Conservation (phyloP, 1,140 invertebrate species). For the Drosophila pallidifrons region DNA sequence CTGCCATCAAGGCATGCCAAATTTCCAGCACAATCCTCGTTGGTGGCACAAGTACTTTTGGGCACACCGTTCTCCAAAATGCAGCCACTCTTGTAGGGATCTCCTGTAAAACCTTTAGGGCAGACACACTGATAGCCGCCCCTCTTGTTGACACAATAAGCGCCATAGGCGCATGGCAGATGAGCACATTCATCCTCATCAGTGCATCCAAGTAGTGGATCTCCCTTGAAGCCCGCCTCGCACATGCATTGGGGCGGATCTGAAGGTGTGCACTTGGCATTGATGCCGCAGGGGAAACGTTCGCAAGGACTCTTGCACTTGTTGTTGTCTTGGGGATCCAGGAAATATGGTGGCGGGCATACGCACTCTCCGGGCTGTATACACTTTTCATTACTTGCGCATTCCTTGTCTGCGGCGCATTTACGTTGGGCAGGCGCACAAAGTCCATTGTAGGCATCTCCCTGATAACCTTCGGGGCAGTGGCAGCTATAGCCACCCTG, state of each 20-base stretch:
- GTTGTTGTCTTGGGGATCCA: slow-evolving; percentile 91
- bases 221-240: slow-evolving; percentile 92
- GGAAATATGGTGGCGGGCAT: slow-evolving; percentile 94
- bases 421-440: slow-evolving; percentile 92
- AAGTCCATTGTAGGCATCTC: slow-evolving; percentile 88
- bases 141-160: slow-evolving; percentile 94
- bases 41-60: slow-evolving; percentile 88
- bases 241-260: slow-evolving; percentile 96
- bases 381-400: slow-evolving; percentile 94
- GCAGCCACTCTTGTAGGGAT: slow-evolving; percentile 93
- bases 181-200: slow-evolving; percentile 93
- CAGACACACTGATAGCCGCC: slow-evolving; percentile 94
- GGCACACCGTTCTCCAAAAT: slow-evolving; percentile 85
- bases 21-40: slow-evolving; percentile 92
- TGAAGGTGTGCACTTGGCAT: slow-evolving; percentile 95
- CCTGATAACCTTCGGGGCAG: slow-evolving; percentile 91
- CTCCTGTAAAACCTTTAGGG: slow-evolving; percentile 91
- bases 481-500: slow-evolving; percentile 91
- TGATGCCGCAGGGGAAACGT: slow-evolving; percentile 95
- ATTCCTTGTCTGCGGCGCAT: slow-evolving; percentile 93
- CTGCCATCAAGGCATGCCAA: slow-evolving; percentile 91
- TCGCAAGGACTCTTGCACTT: slow-evolving; percentile 96
- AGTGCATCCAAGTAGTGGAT: slow-evolving; percentile 92
- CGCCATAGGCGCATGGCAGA: slow-evolving; percentile 92
- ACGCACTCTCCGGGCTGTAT: slow-evolving; percentile 95